A percentile compares a stretch with the other conserved stretches of the same genome.
These are phyloP conservation scores for Thalassarche chlororhynchos DNA, from an alignment of 2,113 vertebrate species.

Conservation along the genomic window DNA sequence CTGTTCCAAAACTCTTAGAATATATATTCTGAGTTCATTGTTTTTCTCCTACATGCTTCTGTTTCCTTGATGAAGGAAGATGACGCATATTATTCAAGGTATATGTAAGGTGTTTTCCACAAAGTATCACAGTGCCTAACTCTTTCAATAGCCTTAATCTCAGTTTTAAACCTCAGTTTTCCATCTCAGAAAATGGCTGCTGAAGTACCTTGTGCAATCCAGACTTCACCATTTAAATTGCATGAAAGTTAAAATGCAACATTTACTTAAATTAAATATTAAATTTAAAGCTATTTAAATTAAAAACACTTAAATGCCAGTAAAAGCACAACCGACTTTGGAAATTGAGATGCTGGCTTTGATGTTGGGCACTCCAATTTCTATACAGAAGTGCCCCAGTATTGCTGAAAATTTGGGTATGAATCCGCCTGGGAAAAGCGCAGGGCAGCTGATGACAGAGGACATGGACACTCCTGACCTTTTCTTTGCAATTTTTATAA, in stretches of 20 bases:
- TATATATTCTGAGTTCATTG: neutral
- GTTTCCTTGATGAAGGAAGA: neutral
- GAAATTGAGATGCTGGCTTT: neutral
- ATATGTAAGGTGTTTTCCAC: neutral
- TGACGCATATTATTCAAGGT: neutral
- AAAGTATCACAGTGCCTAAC: neutral
- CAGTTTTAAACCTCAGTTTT: neutral
- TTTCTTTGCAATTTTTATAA: neutral
- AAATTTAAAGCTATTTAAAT: neutral
- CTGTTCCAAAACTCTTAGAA: neutral
- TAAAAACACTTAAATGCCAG: neutral
- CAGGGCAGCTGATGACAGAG: neutral
- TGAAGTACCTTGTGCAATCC: neutral
- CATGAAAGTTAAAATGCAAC: neutral
- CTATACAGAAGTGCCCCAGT: rapidly evolving
- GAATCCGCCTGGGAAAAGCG: neutral
- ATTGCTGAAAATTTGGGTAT: neutral
- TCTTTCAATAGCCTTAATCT: neutral
- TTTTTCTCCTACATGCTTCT: neutral
- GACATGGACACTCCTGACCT: rapidly evolving
- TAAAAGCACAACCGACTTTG: neutral
- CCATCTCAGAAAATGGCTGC: neutral
- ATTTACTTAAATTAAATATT: neutral
- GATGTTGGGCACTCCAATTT: neutral
- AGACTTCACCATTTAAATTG: neutral